Evolutionary conservation across 1,140 invertebrate species (phyloP), one percentile per base, ranked within the genome.

Genomic region (Drosophila sp.): DNA sequence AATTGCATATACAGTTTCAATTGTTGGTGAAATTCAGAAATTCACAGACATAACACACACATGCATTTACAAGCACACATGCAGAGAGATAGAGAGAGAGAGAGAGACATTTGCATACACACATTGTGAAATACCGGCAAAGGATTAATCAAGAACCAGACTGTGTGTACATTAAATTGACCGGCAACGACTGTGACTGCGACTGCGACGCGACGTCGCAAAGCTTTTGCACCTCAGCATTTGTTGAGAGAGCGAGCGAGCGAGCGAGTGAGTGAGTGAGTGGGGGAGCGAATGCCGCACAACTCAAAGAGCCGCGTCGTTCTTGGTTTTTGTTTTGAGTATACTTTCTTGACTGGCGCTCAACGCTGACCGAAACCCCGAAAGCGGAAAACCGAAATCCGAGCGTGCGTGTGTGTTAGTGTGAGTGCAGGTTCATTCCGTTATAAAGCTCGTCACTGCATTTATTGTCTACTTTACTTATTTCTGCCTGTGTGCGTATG

Each of bases 291-390:
- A 38, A 2, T 11, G 4, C n/a, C n/a, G n/a, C n/a, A n/a, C n/a
- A 4, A n/a, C n/a, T 13, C 5, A 38, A 38, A 3, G 21, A 21
- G 21, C 21, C n/a, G 36, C n/a, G 36, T 38, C 36, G 61, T 76
- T 78, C 46, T 72, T 80, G 54, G 62, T 43, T 72, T 65, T 83
- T 83, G 80, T 80, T 83, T 76, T 83, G 76, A 86, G 80, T 81
- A 59, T 58, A 58, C 46, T 43, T 79, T 74, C 69, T 72, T 62
- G 29, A 11, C 41, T 27, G 34, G 18, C 36, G 59, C 57, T 29
- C 27, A 29, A 29, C 27, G 21, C 21, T 21, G 21, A 21, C 21
- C 21, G 21, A 21, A 21, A 21, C 21, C 21, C 21, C 21, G 21
- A 21, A 21, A 21, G 4, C 21, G 21, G 21, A 21, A 21, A 21